Evolutionary conservation across 2,888 invertebrate genomes (phyloP).

Genomic region (Drosophila villosipedis): DNA sequence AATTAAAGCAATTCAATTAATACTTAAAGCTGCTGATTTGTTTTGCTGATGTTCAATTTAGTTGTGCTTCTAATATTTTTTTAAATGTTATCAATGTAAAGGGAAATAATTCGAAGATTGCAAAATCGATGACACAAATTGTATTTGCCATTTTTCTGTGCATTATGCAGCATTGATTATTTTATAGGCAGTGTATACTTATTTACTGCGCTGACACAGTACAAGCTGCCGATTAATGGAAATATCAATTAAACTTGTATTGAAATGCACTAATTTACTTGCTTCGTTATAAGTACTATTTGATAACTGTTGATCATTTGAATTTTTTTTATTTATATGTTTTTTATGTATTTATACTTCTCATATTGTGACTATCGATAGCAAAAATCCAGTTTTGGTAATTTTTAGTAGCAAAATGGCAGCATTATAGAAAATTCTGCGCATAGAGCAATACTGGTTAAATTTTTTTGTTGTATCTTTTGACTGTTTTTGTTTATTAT

Average conservation of each 20-base stretch:
- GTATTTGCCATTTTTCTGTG: constrained; percentile 2
- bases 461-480: constrained; percentile 66
- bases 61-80: neutral
- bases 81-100: neutral
- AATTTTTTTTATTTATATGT: neutral
- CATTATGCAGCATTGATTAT: constrained; percentile 17
- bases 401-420: constrained; percentile 37
- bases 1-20: neutral
- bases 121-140: neutral
- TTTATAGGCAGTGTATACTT: constrained; percentile 18
- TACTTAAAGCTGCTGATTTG: neutral
- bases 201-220: neutral
- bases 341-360: neutral
- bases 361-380: constrained; percentile 3
- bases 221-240: neutral
- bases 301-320: neutral
- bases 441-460: constrained; percentile 62
- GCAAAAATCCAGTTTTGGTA: neutral
- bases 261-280: rapidly evolving
- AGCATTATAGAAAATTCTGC: constrained; percentile 43
- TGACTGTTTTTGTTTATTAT: constrained; percentile 71
- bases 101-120: neutral
- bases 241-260: neutral
- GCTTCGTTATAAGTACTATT: neutral
- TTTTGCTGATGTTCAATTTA: neutral